phyloP scores from a whole-genome alignment of 2,888 invertebrate species.

The Terebella lapidaria region DNA sequence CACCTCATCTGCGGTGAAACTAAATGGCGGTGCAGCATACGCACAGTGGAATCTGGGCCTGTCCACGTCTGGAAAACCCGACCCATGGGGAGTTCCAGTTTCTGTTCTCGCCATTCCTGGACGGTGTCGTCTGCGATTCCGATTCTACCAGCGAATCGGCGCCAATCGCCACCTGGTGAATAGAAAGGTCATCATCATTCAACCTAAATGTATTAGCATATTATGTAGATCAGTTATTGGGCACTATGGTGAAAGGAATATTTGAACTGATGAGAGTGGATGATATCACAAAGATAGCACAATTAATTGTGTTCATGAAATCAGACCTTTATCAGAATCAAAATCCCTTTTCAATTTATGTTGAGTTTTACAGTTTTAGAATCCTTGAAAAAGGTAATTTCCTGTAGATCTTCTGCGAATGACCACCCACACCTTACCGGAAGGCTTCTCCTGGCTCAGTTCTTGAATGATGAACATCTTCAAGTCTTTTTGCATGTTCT shows the following conservation, averaged over 20 bases:
- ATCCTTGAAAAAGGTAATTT: too few relatives aligned
- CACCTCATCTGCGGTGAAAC: slow-evolving; percentile 47
- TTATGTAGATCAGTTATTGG: too few relatives aligned
- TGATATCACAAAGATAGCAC: too few relatives aligned
- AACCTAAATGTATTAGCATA: too few relatives aligned
- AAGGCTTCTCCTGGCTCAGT: not conserved
- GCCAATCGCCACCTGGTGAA: slow-evolving; percentile 46
- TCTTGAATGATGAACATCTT: not conserved
- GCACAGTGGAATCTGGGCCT: slow-evolving; percentile 40
- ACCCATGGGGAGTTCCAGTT: slow-evolving; percentile 43
- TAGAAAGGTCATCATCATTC: not conserved
- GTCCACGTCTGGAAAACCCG: slow-evolving; percentile 48
- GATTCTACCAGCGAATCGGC: slow-evolving; percentile 44
- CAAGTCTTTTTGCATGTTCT: not conserved
- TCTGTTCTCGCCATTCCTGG: slow-evolving; percentile 38
- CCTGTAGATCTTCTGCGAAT: too few relatives aligned
- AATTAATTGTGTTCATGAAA: too few relatives aligned
- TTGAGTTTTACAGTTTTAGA: too few relatives aligned
- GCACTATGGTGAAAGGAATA: too few relatives aligned
- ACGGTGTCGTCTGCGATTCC: slow-evolving; percentile 41
- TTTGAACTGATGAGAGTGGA: too few relatives aligned
- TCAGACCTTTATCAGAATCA: too few relatives aligned
- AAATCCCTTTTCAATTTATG: too few relatives aligned
- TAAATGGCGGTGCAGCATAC: slow-evolving; percentile 49
- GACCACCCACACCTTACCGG: too few relatives aligned